Evolutionary conservation across 2,888 invertebrate species (phyloP).

Genomic region (Gastrophysa polygoni): DNA sequence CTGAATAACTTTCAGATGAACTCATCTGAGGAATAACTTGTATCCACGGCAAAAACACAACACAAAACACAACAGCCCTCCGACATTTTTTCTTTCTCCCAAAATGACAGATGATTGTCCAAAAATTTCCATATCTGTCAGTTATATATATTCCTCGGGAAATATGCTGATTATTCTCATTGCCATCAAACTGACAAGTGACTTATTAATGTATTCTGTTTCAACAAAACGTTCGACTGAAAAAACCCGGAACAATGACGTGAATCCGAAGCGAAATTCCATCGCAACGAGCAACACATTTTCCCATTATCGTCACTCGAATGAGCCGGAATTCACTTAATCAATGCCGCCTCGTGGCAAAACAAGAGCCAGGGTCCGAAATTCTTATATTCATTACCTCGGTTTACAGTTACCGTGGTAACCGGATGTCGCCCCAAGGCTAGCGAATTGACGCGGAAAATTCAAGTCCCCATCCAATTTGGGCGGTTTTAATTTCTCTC

Average conservation of each 20-base stretch:
- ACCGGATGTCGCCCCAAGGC: not conserved
- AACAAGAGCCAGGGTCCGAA: slow-evolving; percentile 1
- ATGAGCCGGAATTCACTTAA: slow-evolving; percentile 1
- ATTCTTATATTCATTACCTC: not conserved
- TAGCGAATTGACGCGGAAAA: not conserved
- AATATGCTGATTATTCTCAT: no score
- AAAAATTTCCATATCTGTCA: no score
- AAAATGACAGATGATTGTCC: no score
- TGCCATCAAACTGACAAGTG: no score
- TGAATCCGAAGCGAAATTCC: not conserved
- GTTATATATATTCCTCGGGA: no score
- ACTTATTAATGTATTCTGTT: not conserved
- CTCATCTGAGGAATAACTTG: no score
- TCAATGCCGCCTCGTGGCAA: not conserved
- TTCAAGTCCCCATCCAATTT: not conserved
- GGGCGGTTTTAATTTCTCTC: not conserved
- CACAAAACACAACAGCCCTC: no score
- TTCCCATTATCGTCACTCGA: not conserved
- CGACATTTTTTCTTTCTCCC: no score
- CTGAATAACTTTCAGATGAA: no score
- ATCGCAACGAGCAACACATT: not conserved
- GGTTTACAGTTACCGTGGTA: not conserved
- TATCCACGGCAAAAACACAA: no score
- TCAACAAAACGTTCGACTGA: not conserved
- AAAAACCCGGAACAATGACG: not conserved